These are phyloP conservation scores for Donacobius atricapilla DNA, from an alignment of 2,113 vertebrate genomes.

Conservation along the genomic window DNA sequence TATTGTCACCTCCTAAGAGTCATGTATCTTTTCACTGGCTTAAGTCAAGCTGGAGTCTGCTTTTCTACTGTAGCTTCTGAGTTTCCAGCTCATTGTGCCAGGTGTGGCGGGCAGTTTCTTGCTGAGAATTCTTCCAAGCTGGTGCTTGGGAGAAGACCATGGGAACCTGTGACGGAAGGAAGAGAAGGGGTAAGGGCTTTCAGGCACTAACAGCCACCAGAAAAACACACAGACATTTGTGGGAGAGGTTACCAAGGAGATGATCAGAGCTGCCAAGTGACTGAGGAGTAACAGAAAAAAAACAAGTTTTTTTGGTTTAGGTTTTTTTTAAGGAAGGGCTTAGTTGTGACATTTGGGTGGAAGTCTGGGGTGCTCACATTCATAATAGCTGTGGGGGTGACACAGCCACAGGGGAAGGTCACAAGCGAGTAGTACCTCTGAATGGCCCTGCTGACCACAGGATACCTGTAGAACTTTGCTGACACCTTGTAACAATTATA, in stretches of 20 bases:
- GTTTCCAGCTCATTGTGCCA: background rate
- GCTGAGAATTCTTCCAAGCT: background rate
- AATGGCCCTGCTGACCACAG: background rate
- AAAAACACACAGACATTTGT: background rate
- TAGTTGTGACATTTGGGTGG: background rate
- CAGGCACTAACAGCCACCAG: background rate
- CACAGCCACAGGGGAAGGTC: background rate
- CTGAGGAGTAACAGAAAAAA: background rate
- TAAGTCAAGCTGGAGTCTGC: background rate
- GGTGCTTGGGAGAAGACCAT: background rate
- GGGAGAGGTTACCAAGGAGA: background rate
- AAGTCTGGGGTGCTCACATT: background rate
- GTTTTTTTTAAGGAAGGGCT: background rate
- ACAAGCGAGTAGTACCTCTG: background rate
- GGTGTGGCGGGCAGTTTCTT: background rate
- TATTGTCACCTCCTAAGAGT: background rate
- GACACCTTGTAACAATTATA: background rate
- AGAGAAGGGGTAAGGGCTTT: background rate
- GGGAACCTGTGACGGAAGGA: background rate
- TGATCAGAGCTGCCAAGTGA: background rate
- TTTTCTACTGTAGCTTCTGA: background rate
- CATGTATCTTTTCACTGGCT: fast-evolving
- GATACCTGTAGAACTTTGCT: background rate
- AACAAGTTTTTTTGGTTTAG: background rate
- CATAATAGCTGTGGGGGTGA: background rate